Evolutionary conservation across 1,140 invertebrate species (phyloP), one percentile per base, ranked within the genome.

Genomic region (Tetragnatha versicolor): DNA sequence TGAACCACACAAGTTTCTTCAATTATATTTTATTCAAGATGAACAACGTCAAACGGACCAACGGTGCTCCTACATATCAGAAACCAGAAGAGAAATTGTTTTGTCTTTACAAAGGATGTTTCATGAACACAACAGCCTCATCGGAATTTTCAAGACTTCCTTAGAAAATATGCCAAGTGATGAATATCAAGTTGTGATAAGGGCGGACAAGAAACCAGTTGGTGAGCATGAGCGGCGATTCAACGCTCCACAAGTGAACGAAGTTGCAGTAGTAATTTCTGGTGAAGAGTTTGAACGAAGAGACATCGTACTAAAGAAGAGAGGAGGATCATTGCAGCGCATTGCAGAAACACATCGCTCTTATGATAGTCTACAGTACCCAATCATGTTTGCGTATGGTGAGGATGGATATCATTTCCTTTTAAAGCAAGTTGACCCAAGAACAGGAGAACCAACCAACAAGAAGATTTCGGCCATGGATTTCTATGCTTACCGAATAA

Each of bases 11-110:
- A 83, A 85, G 82, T 86, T 86, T 85, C 79, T 86, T 49, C 84
- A 87, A 83, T 83, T 87, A 72, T 87, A 86, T 84, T 84, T 82
- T 69, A 72, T 82, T 22, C 49, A 55, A 29, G 37, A n/a, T n/a
- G n/a, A n/a, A n/a, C n/a, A n/a, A n/a, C n/a, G n/a, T n/a, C n/a
- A n/a, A n/a, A n/a, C n/a, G n/a, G n/a, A n/a, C n/a, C n/a, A n/a
- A n/a, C n/a, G n/a, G n/a, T n/a, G n/a, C n/a, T n/a, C n/a, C n/a
- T n/a, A n/a, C n/a, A n/a, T n/a, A n/a, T n/a, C n/a, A n/a, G n/a
- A n/a, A n/a, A n/a, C n/a, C n/a, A n/a, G n/a, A n/a, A n/a, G n/a
- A n/a, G n/a, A n/a, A n/a, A n/a, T n/a, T n/a, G n/a, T n/a, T n/a
- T n/a, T n/a, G n/a, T n/a, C n/a, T n/a, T n/a, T n/a, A n/a, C n/a